A percentile compares a stretch with the other conserved stretches of the same genome.
Conservation (phyloP, 2,113 vertebrate species). For the Heterotilapia buettikoferi region DNA sequence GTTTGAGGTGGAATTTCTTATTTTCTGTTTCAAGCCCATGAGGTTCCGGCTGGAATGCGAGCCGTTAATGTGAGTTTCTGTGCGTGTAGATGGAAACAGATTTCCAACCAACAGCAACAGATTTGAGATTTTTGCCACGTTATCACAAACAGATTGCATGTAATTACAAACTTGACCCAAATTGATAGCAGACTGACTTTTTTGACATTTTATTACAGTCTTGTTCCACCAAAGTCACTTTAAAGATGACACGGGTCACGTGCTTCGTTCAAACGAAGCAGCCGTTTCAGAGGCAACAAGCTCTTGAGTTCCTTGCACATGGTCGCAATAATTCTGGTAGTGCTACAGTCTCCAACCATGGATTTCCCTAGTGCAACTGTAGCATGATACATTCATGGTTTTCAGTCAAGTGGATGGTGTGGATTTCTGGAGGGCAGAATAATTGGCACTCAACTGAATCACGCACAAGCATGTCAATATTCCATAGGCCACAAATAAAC, state of each 20-base stretch:
- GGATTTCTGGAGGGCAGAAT: background rate
- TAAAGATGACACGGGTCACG: too few species aligned
- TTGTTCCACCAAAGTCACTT: background rate
- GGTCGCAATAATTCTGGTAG: background rate
- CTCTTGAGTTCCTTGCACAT: background rate
- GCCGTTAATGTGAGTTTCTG: background rate
- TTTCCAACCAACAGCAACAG: background rate
- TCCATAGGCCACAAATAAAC: background rate
- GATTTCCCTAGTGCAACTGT: background rate
- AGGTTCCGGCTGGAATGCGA: background rate
- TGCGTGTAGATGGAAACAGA: background rate
- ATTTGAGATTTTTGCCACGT: background rate
- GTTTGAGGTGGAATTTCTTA: background rate
- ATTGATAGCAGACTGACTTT: background rate
- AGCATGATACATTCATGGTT: background rate
- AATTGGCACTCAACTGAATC: background rate
- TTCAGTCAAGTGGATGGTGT: background rate
- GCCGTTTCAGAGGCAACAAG: background rate
- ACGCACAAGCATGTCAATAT: background rate
- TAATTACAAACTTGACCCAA: background rate
- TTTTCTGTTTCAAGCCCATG: background rate
- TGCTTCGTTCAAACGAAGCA: background rate
- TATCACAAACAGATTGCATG: background rate
- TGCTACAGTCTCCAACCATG: background rate
- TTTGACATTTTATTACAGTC: background rate